These are phyloP conservation scores for Paracanthobrama guichenoti DNA, from an alignment of 2,113 vertebrate species.

Conservation along the genomic window DNA sequence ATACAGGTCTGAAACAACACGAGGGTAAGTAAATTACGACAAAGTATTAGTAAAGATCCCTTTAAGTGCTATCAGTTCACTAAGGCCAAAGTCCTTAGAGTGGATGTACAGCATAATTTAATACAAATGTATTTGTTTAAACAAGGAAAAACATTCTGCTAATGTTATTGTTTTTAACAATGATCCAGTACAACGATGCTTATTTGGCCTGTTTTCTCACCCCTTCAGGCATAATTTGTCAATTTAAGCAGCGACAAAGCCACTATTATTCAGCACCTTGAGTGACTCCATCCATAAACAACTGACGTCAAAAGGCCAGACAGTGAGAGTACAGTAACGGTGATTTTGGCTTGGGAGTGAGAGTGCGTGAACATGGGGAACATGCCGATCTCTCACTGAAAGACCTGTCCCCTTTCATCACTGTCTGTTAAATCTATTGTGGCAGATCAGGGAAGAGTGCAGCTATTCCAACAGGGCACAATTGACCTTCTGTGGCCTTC, in stretches of 20 bases:
- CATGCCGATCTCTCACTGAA: constrained; percentile 72
- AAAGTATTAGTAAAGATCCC: too few relatives aligned
- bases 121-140: background rate
- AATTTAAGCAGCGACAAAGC: constrained; percentile 21
- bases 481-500: constrained; percentile 75
- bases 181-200: background rate
- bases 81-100: background rate
- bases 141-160: background rate
- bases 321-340: constrained; percentile 3
- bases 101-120: background rate
- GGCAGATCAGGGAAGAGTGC: constrained; percentile 72
- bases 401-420: constrained; percentile 73
- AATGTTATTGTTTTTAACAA: constrained; percentile 1
- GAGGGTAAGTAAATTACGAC: too few relatives aligned
- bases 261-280: constrained; percentile 32
- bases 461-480: constrained; percentile 69
- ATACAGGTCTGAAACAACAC: too few relatives aligned
- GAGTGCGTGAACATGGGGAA: constrained; percentile 33
- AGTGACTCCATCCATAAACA: constrained; percentile 75
- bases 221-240: background rate
- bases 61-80: background rate
- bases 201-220: background rate
- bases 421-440: constrained; percentile 68
- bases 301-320: constrained; percentile 81
- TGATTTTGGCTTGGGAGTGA: constrained; percentile 3